Base-by-base conservation (phyloP, 2,797 vertebrate genomes). In the Cheirogaleus major region DNA sequence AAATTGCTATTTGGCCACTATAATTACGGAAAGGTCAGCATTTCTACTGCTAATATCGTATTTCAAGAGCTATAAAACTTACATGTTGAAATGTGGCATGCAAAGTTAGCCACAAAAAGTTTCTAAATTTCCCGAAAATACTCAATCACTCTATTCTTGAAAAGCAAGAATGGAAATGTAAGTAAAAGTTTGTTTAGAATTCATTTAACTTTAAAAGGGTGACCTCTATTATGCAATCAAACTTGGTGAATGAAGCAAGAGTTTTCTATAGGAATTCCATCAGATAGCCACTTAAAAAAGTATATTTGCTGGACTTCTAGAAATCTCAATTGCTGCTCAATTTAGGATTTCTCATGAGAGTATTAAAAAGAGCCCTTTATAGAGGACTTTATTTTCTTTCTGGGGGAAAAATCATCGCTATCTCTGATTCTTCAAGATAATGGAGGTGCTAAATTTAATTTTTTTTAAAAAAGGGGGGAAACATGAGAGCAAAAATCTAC, bases 21-120 rank as follows among this genome's bases (percentile, higher is more conserved):
- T 76, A 83, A 95, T 93, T 91, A 89, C 30, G 61, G 73, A 91
- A 27, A 52, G 20, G 32, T 86, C 59, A 86, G 73, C 27, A 57
- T 89, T 91, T 92, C 70, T 65, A 78, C 76, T 59, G 25, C n/a
- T 80, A 86, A 85, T 59, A 30, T 27, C 15, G 0, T 67, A 79
- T 92, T 93, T 96, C 76, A 78, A 93, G 63, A 86, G 50, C 13
- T 81, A 92, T 93, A 81, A 96, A 96, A 96, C 86, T 92, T 95
- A 93, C 81, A 95, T 96, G 78, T 76, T 95, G 82, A 96, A 96
- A 97, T 0, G 4, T 91, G 83, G 87, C 57, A 89, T 70, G 67
- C 38, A 72, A 89, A 85, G n/a, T 72, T n/a, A 94, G 35, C 87
- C 86, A 80, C 76, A 86, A 85, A 93, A 80, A 69, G 72, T 87